Conservation (phyloP, 2,888 invertebrate species). For the Eupsilia transversa region DNA sequence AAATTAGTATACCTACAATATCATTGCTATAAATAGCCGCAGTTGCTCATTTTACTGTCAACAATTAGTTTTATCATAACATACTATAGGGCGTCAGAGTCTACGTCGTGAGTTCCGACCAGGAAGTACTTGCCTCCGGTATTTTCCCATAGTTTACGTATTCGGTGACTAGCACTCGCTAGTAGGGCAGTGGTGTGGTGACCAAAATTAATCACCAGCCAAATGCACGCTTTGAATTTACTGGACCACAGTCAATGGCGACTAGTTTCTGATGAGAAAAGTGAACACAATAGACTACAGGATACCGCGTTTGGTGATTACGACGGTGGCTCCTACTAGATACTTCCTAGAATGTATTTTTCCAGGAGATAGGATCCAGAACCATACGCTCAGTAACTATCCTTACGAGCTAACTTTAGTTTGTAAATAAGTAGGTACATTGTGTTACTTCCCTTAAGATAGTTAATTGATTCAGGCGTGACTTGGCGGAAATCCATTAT, state of each 20-base stretch:
- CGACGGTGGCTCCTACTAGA: neutral
- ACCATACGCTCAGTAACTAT: too few species aligned
- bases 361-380: too few species aligned
- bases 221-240: neutral
- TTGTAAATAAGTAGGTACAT: too few species aligned
- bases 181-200: neutral
- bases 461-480: too few species aligned
- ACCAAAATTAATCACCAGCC: conserved; percentile 4
- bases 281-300: neutral
- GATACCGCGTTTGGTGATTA: neutral
- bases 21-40: conserved; percentile 30
- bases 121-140: conserved; percentile 21
- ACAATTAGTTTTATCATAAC: conserved; percentile 12
- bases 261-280: neutral
- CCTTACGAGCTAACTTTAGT: neutral
- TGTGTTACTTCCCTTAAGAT: too few species aligned
- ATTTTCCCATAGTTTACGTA: conserved; percentile 26
- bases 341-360: too few species aligned
- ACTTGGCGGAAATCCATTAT: too few species aligned
- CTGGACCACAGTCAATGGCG: neutral
- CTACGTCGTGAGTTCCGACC: neutral
- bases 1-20: conserved; percentile 17
- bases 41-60: conserved; percentile 8
- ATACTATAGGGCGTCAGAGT: neutral
- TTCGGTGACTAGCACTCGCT: conserved; percentile 13